These are phyloP conservation scores for Ennomos erosarius DNA, from an alignment of 2,888 invertebrate genomes.

Conservation along the genomic window DNA sequence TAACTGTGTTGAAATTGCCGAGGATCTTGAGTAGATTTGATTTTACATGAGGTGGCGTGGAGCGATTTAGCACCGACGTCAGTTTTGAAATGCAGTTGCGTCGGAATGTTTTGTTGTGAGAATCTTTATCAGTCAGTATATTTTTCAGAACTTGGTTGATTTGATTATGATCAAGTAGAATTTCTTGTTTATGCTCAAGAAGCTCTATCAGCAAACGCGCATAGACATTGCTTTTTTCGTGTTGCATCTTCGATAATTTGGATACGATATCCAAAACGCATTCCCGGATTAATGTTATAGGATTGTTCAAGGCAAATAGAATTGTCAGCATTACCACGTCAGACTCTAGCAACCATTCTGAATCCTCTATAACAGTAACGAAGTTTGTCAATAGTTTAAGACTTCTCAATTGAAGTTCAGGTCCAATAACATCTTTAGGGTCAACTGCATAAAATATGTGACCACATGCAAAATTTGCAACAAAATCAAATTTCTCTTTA, in stretches of 20 bases:
- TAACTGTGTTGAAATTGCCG: constrained; percentile 71
- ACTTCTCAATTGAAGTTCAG: constrained; percentile 81
- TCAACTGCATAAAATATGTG: constrained; percentile 74
- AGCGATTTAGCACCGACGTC: constrained; percentile 62
- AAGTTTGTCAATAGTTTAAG: constrained; percentile 72
- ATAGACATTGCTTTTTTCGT: constrained; percentile 68
- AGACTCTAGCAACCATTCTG: constrained; percentile 70
- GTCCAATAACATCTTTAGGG: constrained; percentile 73
- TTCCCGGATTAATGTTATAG: constrained; percentile 82
- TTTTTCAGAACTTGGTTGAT: constrained; percentile 86
- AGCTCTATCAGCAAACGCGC: constrained; percentile 77
- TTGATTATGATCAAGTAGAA: constrained; percentile 88
- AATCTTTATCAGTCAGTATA: constrained; percentile 83
- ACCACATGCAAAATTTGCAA: constrained; percentile 84
- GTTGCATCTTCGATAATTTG: constrained; percentile 57
- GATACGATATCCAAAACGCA: constrained; percentile 83
- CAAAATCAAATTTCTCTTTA: constrained; percentile 81
- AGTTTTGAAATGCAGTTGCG: constrained; percentile 70
- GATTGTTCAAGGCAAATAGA: constrained; percentile 83
- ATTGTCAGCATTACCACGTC: constrained; percentile 82
- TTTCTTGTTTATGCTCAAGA: constrained; percentile 82
- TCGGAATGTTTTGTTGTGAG: constrained; percentile 69
- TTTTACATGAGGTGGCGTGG: constrained; percentile 75
- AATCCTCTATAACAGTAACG: constrained; percentile 54
- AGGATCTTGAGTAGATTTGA: constrained; percentile 78